phyloP scores from a whole-genome alignment of 2,113 vertebrate genomes.

The Spheniscus mendiculus region DNA sequence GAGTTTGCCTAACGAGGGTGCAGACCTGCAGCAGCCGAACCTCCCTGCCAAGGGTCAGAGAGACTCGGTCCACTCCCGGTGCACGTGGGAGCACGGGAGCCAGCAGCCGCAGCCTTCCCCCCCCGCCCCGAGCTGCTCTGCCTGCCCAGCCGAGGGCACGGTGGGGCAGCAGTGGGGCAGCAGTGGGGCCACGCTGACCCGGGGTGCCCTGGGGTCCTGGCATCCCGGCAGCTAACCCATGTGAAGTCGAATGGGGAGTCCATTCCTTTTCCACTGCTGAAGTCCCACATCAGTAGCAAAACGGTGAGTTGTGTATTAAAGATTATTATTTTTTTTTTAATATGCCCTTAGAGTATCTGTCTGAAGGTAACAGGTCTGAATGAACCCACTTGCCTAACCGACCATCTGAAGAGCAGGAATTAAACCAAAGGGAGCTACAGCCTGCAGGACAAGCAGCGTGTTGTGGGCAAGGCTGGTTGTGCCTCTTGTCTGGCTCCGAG shows the following conservation, averaged over 20 bases:
- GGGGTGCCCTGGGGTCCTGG: neutral
- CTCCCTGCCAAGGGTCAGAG: neutral
- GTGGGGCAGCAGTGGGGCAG: neutral
- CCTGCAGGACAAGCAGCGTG: accelerated
- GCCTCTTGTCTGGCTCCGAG: neutral
- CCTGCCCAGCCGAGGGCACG: neutral
- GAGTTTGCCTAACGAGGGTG: neutral
- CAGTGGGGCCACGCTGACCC: accelerated
- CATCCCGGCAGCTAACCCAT: accelerated
- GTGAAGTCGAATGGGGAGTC: too few species aligned
- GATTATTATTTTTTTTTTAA: neutral
- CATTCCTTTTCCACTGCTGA: accelerated
- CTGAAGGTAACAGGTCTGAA: neutral
- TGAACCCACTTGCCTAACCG: accelerated
- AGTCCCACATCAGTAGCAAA: neutral
- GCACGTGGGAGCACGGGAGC: accelerated
- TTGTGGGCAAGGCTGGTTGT: neutral
- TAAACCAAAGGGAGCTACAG: neutral
- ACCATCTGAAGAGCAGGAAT: neutral
- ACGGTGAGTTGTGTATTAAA: neutral
- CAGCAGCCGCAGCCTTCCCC: neutral
- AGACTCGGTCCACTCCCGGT: accelerated
- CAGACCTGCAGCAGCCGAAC: neutral
- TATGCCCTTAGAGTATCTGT: neutral
- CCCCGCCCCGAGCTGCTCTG: neutral